A percentile compares a stretch with the other conserved stretches of the same genome.
These are phyloP conservation scores for Mormyrops attenuatus DNA, from an alignment of 2,797 vertebrate species.

Conservation along the genomic window DNA sequence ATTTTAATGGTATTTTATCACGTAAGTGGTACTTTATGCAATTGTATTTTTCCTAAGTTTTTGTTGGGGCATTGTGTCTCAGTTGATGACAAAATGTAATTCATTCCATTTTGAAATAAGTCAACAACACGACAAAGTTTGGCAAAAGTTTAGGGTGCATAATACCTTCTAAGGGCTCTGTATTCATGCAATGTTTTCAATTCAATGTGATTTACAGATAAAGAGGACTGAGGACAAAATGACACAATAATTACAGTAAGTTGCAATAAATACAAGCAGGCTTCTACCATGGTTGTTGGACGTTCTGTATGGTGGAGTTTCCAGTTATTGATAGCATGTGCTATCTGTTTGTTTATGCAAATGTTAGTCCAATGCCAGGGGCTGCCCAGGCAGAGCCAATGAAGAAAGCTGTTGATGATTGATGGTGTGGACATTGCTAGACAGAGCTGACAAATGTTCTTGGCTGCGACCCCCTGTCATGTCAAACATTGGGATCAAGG, in stretches of 20 bases:
- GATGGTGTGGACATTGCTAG: conserved; percentile 2
- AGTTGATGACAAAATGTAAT: background rate
- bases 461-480: conserved; percentile 2
- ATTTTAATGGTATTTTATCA: background rate
- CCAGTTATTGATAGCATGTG: background rate
- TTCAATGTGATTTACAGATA: background rate
- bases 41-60: background rate
- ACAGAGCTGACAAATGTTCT: background rate
- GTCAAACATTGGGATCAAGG: background rate
- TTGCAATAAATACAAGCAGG: background rate
- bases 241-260: background rate
- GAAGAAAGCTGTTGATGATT: background rate
- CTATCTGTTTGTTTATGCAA: conserved; percentile 7
- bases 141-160: background rate
- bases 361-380: background rate
- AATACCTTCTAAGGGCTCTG: background rate
- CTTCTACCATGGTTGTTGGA: background rate
- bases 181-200: background rate
- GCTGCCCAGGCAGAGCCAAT: background rate
- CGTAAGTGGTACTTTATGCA: background rate
- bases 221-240: background rate
- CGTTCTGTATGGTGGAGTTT: background rate
- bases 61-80: background rate
- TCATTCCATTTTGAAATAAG: background rate
- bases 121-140: background rate